Evolutionary conservation across 2,113 vertebrate species (phyloP).

Genomic region (Budorcas taxicolor): DNA sequence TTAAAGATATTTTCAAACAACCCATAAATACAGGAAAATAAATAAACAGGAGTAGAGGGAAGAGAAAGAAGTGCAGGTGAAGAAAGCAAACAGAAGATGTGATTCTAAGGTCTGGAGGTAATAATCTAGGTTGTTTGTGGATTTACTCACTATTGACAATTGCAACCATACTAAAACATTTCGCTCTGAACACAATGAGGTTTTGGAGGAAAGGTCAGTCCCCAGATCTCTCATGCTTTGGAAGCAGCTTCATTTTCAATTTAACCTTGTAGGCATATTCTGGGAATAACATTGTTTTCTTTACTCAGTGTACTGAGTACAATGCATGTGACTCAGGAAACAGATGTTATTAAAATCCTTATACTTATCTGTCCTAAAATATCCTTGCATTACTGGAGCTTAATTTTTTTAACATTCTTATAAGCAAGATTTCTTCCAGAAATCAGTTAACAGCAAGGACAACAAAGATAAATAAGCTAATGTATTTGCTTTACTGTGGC

Average conservation of each 20-base stretch:
- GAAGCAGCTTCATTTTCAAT: background rate
- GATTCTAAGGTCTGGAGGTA: background rate
- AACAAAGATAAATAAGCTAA: background rate
- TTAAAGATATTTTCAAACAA: background rate
- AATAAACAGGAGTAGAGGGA: background rate
- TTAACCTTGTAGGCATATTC: background rate
- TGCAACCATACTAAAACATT: background rate
- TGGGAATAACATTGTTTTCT: background rate
- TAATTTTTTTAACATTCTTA: background rate
- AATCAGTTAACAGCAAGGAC: background rate
- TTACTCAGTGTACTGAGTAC: background rate
- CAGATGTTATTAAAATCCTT: background rate
- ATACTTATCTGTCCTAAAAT: constrained; percentile 5
- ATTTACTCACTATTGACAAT: background rate
- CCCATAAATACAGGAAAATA: background rate
- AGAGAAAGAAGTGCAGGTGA: background rate
- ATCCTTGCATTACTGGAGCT: background rate
- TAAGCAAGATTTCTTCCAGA: background rate
- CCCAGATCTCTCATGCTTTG: background rate
- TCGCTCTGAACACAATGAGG: background rate
- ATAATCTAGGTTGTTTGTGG: background rate
- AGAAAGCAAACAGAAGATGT: background rate
- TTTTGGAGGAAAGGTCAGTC: background rate
- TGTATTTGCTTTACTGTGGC: background rate
- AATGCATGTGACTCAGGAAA: background rate